These are phyloP conservation scores for Macrocentrus cingulum DNA, from an alignment of 1,140 invertebrate genomes.

Conservation along the genomic window DNA sequence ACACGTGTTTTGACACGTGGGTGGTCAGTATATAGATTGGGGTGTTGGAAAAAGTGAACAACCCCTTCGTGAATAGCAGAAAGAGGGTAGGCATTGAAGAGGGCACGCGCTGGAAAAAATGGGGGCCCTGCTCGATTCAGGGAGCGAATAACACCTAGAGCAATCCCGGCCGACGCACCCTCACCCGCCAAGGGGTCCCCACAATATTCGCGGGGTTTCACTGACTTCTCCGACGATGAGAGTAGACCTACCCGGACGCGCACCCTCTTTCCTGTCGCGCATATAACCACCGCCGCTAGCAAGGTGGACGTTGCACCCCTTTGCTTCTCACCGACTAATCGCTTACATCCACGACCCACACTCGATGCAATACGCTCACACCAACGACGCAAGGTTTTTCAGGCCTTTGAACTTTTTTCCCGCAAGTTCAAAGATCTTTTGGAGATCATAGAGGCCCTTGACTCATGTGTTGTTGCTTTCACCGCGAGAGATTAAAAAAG, in stretches of 20 bases:
- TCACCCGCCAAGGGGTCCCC: conserved; percentile 44
- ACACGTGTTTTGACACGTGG: conserved; percentile 4
- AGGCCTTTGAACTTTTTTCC: conserved; percentile 7
- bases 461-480: no score
- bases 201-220: conserved; percentile 29
- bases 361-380: conserved; percentile 10
- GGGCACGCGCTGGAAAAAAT: conserved; percentile 49
- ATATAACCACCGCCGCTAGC: conserved; percentile 10
- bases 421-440: conserved; percentile 17
- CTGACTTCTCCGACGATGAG: conserved; percentile 49
- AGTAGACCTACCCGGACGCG: conserved; percentile 7
- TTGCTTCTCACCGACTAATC: conserved; percentile 25
- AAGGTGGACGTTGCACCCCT: conserved; percentile 34
- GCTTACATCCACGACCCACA: conserved; percentile 15
- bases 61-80: neutral
- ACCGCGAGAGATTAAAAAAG: no score
- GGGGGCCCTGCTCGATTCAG: conserved; percentile 42
- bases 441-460: conserved; percentile 7
- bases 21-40: neutral
- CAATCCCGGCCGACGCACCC: conserved; percentile 40
- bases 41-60: conserved; percentile 9
- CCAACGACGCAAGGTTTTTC: neutral
- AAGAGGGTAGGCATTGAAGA: conserved; percentile 45
- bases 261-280: conserved; percentile 27
- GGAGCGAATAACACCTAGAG: conserved; percentile 47